Evolutionary conservation across 53 echinoderm and acorn worm species (phyloP).

Genomic region (Actinopyga echinites): DNA sequence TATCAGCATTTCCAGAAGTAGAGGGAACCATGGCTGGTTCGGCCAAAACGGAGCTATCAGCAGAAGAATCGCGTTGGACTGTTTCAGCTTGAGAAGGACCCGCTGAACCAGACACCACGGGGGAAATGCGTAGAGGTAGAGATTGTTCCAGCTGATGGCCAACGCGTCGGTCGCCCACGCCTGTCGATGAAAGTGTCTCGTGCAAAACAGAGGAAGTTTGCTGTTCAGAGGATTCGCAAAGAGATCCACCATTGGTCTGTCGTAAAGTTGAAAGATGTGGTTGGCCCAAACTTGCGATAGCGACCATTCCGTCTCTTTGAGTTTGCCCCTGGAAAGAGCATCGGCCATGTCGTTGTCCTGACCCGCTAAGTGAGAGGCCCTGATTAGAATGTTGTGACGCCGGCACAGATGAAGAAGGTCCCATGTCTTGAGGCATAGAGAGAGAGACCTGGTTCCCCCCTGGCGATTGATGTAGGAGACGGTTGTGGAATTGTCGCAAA

Average conservation of each 20-base stretch:
- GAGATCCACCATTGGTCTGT: not conserved
- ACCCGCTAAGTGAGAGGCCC: no score
- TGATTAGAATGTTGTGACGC: no score
- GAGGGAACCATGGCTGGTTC: constrained; percentile 45
- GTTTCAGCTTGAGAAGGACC: constrained; percentile 7
- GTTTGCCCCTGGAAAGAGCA: no score
- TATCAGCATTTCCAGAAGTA: not conserved
- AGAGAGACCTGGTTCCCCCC: constrained; percentile 42
- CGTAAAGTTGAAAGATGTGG: not conserved
- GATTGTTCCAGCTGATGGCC: constrained; percentile 34
- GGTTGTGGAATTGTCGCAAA: constrained; percentile 42
- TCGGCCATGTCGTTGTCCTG: no score
- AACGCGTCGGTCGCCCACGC: constrained; percentile 26
- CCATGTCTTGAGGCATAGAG: no score
- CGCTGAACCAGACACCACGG: constrained; percentile 23
- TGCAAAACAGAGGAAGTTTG: constrained; percentile 48
- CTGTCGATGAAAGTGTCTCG: not conserved
- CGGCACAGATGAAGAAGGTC: no score
- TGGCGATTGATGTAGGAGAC: constrained; percentile 56
- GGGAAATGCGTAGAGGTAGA: constrained; percentile 51
- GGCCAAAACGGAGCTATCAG: constrained; percentile 60
- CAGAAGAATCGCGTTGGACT: not conserved
- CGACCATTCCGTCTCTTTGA: no score
- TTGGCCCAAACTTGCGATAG: no score
- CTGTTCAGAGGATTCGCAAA: constrained; percentile 20